Evolutionary conservation across 2,888 invertebrate genomes (phyloP).

Genomic region (Auanema freiburgensis): DNA sequence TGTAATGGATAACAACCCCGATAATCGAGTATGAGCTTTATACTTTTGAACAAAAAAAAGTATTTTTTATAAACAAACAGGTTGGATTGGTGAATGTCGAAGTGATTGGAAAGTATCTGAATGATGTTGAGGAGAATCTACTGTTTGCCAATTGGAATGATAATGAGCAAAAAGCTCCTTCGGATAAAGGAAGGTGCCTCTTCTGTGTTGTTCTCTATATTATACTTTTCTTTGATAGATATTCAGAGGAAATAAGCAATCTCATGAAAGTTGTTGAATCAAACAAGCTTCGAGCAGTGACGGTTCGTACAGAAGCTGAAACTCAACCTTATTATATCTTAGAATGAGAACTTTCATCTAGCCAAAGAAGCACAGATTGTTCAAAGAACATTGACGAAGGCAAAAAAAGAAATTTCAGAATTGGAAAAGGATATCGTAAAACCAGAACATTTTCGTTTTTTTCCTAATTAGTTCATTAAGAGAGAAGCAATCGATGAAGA

Average conservation of each 20-base stretch:
- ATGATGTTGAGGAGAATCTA: slow-evolving; percentile 23
- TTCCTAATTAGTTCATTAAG: not conserved
- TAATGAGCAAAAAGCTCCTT: slow-evolving; percentile 10
- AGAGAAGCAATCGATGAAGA: slow-evolving; percentile 21
- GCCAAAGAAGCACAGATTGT: slow-evolving; percentile 46
- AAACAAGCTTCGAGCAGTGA: slow-evolving; percentile 38
- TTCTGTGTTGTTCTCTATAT: not conserved
- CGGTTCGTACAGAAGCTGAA: slow-evolving; percentile 15
- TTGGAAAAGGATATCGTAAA: slow-evolving; percentile 42
- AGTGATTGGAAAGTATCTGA: slow-evolving; percentile 34
- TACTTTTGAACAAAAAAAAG: not conserved
- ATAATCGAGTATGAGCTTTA: slow-evolving; percentile 21
- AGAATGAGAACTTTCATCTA: slow-evolving; percentile 39
- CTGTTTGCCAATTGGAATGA: slow-evolving; percentile 16
- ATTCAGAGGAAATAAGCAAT: slow-evolving; percentile 36
- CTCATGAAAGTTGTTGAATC: slow-evolving; percentile 31
- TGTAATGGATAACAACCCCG: slow-evolving; percentile 26
- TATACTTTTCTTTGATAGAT: slow-evolving; percentile 15
- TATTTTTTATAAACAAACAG: slow-evolving; percentile 19
- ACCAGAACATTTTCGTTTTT: not conserved
- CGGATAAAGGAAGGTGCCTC: slow-evolving; percentile 3
- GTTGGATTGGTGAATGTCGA: slow-evolving; percentile 43
- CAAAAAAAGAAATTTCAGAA: slow-evolving; percentile 43
- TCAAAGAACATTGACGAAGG: slow-evolving; percentile 34
- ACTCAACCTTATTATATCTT: no score